Percentiles rank a stretch among this genome's conserved stretches.
Conservation (phyloP, 2,797 vertebrate species). For the Parambassis ranga region DNA sequence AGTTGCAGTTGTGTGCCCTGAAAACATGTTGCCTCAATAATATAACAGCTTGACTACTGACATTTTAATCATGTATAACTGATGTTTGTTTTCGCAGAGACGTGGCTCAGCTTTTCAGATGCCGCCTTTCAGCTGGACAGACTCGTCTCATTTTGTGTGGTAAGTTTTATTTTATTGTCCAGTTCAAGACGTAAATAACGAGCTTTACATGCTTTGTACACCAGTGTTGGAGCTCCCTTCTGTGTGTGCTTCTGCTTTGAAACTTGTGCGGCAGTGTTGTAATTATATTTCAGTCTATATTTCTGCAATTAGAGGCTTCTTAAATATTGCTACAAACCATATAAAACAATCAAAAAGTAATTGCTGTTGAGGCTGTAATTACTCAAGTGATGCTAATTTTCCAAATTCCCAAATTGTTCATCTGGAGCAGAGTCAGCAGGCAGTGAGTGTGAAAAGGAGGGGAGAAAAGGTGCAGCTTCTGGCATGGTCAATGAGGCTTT, state of each 20-base stretch:
- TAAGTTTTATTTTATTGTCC: no score
- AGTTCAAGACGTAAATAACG: no score
- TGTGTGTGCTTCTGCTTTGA: no score
- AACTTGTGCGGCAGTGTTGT: no score
- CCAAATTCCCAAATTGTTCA: background rate
- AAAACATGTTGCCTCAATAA: background rate
- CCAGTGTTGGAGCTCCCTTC: no score
- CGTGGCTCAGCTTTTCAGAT: no score
- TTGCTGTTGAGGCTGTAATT: background rate
- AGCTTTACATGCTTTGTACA: no score
- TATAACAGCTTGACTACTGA: background rate
- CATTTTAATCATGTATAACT: background rate
- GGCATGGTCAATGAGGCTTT: background rate
- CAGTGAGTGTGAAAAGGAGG: background rate
- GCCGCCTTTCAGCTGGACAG: no score
- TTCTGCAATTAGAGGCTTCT: background rate
- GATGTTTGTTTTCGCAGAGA: no score
- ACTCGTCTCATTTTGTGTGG: no score
- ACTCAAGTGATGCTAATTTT: background rate
- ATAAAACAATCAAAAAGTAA: background rate
- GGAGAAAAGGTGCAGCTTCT: background rate
- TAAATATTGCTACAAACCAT: background rate
- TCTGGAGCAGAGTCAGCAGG: background rate
- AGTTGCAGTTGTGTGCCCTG: background rate
- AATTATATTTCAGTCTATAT: no score